Conservation (phyloP, 2,888 invertebrate genomes). For the Linyphia triangularis region DNA sequence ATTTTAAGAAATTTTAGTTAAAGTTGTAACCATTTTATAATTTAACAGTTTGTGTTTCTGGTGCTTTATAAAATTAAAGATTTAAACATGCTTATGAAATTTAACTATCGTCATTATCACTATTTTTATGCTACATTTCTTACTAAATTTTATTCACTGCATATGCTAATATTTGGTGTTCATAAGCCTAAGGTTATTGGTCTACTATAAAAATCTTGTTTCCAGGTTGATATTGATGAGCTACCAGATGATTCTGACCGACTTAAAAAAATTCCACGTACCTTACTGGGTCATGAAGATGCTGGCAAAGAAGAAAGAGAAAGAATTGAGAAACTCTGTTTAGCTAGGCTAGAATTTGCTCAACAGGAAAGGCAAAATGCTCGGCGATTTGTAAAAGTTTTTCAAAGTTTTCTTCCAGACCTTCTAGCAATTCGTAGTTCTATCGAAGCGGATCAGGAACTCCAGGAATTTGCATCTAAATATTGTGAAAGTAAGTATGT, state of each 20-base stretch:
- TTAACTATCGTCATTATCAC: neutral
- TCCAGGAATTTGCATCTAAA: constrained; percentile 94
- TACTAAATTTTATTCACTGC: too few species aligned
- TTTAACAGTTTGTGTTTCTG: too few species aligned
- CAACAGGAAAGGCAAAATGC: constrained; percentile 90
- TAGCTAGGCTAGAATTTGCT: constrained; percentile 76
- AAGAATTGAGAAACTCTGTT: constrained; percentile 75
- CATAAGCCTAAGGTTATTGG: too few species aligned
- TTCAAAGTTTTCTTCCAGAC: constrained; percentile 88
- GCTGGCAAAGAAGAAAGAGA: constrained; percentile 76
- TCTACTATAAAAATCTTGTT: neutral
- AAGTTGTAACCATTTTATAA: too few species aligned
- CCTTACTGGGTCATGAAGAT: constrained; percentile 75
- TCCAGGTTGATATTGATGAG: constrained; percentile 45
- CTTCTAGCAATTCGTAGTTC: constrained; percentile 88
- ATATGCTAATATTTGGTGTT: too few species aligned
- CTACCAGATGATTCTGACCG: constrained; percentile 58
- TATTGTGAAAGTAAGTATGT: constrained; percentile 89
- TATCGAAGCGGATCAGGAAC: constrained; percentile 92
- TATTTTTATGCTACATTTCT: neutral
- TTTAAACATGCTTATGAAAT: too few species aligned
- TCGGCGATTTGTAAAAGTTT: constrained; percentile 88
- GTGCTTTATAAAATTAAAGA: too few species aligned
- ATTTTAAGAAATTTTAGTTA: too few species aligned
- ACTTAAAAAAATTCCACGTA: constrained; percentile 75